A percentile compares a stretch with the other conserved stretches of the same genome.
phyloP scores from a whole-genome alignment of 1,140 invertebrate species.

The Psilanteris sp. region DNA sequence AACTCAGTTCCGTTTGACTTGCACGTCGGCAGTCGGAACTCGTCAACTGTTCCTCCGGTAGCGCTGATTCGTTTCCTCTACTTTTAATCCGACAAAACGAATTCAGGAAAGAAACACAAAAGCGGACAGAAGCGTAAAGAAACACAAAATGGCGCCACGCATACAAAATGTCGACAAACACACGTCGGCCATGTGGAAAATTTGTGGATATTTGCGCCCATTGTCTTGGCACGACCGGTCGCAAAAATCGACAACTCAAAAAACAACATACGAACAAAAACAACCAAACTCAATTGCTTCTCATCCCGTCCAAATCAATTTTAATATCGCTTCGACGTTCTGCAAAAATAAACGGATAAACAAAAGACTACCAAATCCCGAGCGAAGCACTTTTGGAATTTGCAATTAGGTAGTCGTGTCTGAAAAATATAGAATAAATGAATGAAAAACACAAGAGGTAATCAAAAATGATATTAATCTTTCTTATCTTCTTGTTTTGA shows the following conservation, averaged over 20 bases:
- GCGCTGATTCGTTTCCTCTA: slow-evolving; percentile 5
- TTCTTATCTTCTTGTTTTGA: slow-evolving; percentile 22
- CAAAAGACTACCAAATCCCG: slow-evolving; percentile 1
- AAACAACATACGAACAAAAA: slow-evolving; percentile 61
- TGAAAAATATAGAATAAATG: slow-evolving; percentile 40
- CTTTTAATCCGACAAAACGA: slow-evolving; percentile 31
- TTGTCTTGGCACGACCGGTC: background rate
- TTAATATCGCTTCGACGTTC: too few species aligned
- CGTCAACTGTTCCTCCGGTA: too few species aligned
- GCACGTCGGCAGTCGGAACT: too few species aligned
- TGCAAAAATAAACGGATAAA: background rate
- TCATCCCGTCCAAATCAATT: slow-evolving; percentile 17
- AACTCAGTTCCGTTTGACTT: too few species aligned
- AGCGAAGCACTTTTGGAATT: slow-evolving; percentile 10
- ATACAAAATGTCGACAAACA: slow-evolving; percentile 26
- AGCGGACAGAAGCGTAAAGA: slow-evolving; percentile 65
- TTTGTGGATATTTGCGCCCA: slow-evolving; percentile 6
- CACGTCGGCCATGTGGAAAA: slow-evolving; percentile 14
- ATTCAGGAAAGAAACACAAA: slow-evolving; percentile 59
- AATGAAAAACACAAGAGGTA: slow-evolving; percentile 21
- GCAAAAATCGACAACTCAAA: slow-evolving; percentile 34
- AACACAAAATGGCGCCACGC: slow-evolving; percentile 64
- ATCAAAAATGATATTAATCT: slow-evolving; percentile 20
- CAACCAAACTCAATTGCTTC: slow-evolving; percentile 35
- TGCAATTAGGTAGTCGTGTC: slow-evolving; percentile 19